Conservation (phyloP, 2,797 vertebrate species). For the Syndactyla subalaris region DNA sequence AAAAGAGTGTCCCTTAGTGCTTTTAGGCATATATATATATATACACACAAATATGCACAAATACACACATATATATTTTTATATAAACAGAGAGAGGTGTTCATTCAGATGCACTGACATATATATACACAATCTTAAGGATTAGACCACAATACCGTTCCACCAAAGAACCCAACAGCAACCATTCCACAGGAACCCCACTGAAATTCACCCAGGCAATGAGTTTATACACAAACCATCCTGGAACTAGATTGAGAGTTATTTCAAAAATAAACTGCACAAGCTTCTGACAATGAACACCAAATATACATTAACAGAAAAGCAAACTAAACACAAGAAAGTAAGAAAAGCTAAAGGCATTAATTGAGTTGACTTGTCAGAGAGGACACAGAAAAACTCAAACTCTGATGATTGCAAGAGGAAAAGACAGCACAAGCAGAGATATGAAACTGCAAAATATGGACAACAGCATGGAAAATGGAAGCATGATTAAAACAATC, state of each 20-base stretch:
- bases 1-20: not conserved
- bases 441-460: not conserved
- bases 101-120: not conserved
- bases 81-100: rapidly evolving
- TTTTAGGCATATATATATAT: not conserved
- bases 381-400: not conserved
- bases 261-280: not conserved
- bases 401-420: not conserved
- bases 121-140: not conserved
- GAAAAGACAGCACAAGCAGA: not conserved
- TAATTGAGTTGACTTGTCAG: not conserved
- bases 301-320: not conserved
- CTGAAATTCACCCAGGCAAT: not conserved
- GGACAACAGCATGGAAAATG: not conserved
- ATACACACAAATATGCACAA: too few relatives aligned
- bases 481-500: not conserved
- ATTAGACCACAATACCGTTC: not conserved
- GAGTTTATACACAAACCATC: not conserved
- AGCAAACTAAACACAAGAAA: not conserved
- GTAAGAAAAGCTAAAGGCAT: not conserved
- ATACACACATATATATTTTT: not conserved
- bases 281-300: not conserved
- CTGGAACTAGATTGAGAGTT: rapidly evolving
- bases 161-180: not conserved
- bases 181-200: not conserved